These are phyloP conservation scores for Abscondita cerata DNA, from an alignment of 2,888 invertebrate species.

Conservation along the genomic window DNA sequence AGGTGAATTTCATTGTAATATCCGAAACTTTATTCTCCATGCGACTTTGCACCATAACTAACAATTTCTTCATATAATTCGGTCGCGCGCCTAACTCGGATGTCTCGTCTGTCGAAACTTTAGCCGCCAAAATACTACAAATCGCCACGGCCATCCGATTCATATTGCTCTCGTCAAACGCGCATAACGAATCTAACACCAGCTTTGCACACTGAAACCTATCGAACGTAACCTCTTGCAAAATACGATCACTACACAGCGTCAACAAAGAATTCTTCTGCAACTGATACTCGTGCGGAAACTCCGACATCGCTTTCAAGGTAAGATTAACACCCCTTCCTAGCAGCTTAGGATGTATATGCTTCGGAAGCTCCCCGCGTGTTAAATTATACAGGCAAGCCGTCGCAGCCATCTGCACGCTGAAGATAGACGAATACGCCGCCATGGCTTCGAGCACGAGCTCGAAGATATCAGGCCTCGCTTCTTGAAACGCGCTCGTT, in stretches of 20 bases:
- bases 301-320: slow-evolving; percentile 71
- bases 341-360: slow-evolving; percentile 69
- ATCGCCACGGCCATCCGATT: slow-evolving; percentile 82
- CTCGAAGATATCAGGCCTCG: slow-evolving; percentile 69
- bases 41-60: slow-evolving; percentile 64
- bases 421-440: slow-evolving; percentile 63
- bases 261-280: slow-evolving; percentile 77
- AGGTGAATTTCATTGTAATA: slow-evolving; percentile 77
- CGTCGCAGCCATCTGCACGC: slow-evolving; percentile 77
- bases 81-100: slow-evolving; percentile 70
- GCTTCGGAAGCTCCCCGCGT: slow-evolving; percentile 67
- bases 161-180: slow-evolving; percentile 73
- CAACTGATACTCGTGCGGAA: slow-evolving; percentile 70
- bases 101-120: slow-evolving; percentile 69
- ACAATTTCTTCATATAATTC: slow-evolving; percentile 71
- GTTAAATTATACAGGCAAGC: slow-evolving; percentile 78
- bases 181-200: slow-evolving; percentile 74
- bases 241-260: slow-evolving; percentile 76
- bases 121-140: slow-evolving; percentile 71
- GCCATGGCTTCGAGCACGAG: slow-evolving; percentile 62
- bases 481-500: slow-evolving; percentile 56
- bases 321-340: slow-evolving; percentile 69
- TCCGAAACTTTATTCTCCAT: slow-evolving; percentile 60
- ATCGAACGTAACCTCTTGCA: slow-evolving; percentile 63
- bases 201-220: slow-evolving; percentile 68